Conservation (phyloP, 1,140 invertebrate genomes). For the Chironomus striatipennis region DNA sequence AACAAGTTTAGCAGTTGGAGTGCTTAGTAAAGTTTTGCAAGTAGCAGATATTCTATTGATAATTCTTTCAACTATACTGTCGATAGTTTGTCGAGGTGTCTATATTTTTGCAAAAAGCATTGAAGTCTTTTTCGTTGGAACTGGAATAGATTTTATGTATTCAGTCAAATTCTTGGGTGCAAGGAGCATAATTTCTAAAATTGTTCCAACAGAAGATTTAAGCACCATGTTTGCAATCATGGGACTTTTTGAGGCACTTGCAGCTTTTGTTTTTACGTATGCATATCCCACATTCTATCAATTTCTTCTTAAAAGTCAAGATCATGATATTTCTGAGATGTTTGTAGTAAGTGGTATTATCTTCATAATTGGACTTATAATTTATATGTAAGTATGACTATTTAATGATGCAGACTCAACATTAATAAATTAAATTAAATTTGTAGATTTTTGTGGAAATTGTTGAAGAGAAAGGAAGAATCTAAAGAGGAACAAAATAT, state of each 20-base stretch:
- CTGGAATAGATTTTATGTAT: constrained; percentile 36
- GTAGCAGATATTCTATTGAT: background rate
- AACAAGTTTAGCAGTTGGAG: background rate
- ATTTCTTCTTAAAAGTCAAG: background rate
- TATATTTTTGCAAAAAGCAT: constrained; percentile 17
- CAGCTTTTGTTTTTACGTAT: constrained; percentile 36
- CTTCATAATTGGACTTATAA: background rate
- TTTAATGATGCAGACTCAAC: background rate
- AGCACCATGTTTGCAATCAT: constrained; percentile 37
- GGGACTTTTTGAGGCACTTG: constrained; percentile 37
- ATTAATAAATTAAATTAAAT: background rate
- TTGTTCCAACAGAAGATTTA: constrained; percentile 37
- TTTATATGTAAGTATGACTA: background rate
- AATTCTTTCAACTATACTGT: background rate
- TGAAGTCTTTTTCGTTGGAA: constrained; percentile 34
- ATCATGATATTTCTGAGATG: background rate
- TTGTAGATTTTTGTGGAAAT: background rate
- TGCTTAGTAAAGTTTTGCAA: background rate
- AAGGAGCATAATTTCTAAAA: constrained; percentile 37
- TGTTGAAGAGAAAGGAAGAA: background rate
- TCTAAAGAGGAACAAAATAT: background rate
- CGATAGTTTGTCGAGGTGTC: background rate
- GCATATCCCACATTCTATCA: constrained; percentile 28
- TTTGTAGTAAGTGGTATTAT: background rate
- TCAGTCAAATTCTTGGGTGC: constrained; percentile 36